Conservation (phyloP, 2,797 vertebrate genomes). For the Dicrostonyx torquatus region DNA sequence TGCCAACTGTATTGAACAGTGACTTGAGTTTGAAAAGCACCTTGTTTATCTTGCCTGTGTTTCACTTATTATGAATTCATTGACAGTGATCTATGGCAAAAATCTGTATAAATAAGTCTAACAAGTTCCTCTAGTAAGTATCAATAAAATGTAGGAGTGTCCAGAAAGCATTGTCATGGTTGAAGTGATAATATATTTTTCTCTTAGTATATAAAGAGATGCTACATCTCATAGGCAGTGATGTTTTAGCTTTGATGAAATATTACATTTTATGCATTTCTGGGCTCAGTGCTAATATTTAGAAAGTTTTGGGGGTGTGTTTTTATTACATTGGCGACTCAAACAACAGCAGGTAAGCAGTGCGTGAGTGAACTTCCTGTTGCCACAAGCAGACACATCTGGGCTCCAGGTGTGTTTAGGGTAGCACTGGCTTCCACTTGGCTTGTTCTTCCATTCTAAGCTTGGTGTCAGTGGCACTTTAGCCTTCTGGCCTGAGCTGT, state of each 20-base stretch:
- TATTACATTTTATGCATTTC: constrained; percentile 13
- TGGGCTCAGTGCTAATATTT: constrained; percentile 43
- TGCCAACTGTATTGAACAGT: not conserved
- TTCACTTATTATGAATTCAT: constrained; percentile 45
- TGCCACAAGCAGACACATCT: not conserved
- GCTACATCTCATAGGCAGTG: constrained; percentile 17
- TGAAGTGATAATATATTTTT: constrained; percentile 57
- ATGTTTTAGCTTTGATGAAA: constrained; percentile 58
- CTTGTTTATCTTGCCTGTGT: constrained; percentile 50
- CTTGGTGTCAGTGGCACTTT: not conserved
- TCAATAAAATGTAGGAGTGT: constrained; percentile 37
- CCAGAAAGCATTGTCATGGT: constrained; percentile 23
- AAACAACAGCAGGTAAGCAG: not conserved
- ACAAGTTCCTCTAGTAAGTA: constrained; percentile 29
- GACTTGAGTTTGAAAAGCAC: constrained; percentile 42
- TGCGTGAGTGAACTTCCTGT: not conserved
- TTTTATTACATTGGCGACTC: not conserved
- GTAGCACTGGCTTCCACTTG: not conserved
- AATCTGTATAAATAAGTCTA: not conserved
- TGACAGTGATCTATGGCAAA: constrained; percentile 43
- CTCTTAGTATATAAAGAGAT: constrained; percentile 45
- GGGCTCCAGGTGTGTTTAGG: not conserved
- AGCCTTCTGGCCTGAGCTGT: not conserved
- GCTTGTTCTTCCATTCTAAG: not conserved
- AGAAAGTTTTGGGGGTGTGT: not conserved